These are phyloP conservation scores for Orgyia antiqua DNA, from an alignment of 2,888 invertebrate genomes.

Conservation along the genomic window DNA sequence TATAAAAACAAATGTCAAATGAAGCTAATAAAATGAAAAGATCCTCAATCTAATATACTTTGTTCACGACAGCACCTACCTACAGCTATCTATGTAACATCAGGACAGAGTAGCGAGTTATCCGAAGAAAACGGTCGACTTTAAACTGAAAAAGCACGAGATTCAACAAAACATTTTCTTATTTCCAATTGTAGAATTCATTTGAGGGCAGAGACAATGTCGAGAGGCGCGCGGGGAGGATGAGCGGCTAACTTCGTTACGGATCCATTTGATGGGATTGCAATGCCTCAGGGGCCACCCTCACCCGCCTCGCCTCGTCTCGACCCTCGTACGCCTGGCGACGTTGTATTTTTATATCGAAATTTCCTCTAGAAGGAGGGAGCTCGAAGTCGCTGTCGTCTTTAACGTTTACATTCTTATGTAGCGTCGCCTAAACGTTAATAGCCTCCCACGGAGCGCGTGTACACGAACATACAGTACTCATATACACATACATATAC, in stretches of 20 bases:
- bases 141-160: slow-evolving; percentile 74
- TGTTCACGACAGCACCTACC: slow-evolving; percentile 19
- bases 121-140: slow-evolving; percentile 66
- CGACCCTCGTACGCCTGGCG: slow-evolving; percentile 44
- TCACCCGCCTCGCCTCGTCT: slow-evolving; percentile 32
- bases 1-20: slow-evolving; percentile 36
- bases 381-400: slow-evolving; percentile 64
- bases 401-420: slow-evolving; percentile 79
- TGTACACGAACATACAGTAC: slow-evolving; percentile 37
- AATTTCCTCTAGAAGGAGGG: slow-evolving; percentile 72
- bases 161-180: slow-evolving; percentile 78
- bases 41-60: slow-evolving; percentile 42
- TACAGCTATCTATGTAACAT: slow-evolving; percentile 37
- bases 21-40: slow-evolving; percentile 36
- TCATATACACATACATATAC: slow-evolving; percentile 13
- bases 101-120: slow-evolving; percentile 49
- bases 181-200: slow-evolving; percentile 79
- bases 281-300: slow-evolving; percentile 75
- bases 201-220: slow-evolving; percentile 79
- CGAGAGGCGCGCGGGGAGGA: slow-evolving; percentile 76
- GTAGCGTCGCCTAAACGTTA: slow-evolving; percentile 75
- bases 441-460: slow-evolving; percentile 66
- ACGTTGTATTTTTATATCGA: slow-evolving; percentile 77
- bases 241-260: slow-evolving; percentile 85
- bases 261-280: slow-evolving; percentile 89